Conservation (phyloP, 2,888 invertebrate species). For the Ophioninae sp. region DNA sequence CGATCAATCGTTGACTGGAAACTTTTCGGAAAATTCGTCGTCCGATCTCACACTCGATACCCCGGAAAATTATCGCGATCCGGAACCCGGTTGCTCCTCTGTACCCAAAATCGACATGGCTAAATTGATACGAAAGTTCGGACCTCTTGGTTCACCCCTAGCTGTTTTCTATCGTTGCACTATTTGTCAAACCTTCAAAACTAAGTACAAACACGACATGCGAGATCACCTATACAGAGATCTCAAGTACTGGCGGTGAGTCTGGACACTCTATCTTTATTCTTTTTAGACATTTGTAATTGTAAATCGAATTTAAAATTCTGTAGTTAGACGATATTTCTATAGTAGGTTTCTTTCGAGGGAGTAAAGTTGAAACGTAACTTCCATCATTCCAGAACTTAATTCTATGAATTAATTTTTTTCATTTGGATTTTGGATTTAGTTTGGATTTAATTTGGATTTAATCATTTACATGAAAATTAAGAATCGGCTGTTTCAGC, state of each 20-base stretch:
- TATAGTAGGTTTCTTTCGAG: too few relatives aligned
- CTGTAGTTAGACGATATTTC: too few relatives aligned
- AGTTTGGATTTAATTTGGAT: too few relatives aligned
- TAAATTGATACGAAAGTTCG: constrained; percentile 68
- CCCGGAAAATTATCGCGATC: constrained; percentile 27
- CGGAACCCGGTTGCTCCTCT: constrained; percentile 22
- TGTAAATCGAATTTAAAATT: too few relatives aligned
- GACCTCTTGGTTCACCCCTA: constrained; percentile 82
- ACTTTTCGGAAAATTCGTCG: constrained; percentile 36
- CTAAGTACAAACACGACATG: constrained; percentile 84
- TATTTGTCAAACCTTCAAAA: constrained; percentile 84
- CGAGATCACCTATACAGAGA: constrained; percentile 87
- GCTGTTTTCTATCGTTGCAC: constrained; percentile 84
- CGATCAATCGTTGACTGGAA: constrained; percentile 33
- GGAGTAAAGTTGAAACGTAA: too few relatives aligned
- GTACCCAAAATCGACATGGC: constrained; percentile 28
- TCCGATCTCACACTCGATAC: constrained; percentile 23
- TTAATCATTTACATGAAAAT: too few relatives aligned
- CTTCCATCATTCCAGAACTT: too few relatives aligned
- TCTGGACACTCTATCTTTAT: not conserved
- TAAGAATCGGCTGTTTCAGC: too few relatives aligned
- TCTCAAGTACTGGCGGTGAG: constrained; percentile 85
- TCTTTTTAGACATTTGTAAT: too few relatives aligned
- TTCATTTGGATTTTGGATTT: too few relatives aligned
- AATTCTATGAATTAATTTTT: too few relatives aligned